Evolutionary conservation across 2,113 vertebrate species (phyloP).

Genomic region (Anser brachyrhynchus): DNA sequence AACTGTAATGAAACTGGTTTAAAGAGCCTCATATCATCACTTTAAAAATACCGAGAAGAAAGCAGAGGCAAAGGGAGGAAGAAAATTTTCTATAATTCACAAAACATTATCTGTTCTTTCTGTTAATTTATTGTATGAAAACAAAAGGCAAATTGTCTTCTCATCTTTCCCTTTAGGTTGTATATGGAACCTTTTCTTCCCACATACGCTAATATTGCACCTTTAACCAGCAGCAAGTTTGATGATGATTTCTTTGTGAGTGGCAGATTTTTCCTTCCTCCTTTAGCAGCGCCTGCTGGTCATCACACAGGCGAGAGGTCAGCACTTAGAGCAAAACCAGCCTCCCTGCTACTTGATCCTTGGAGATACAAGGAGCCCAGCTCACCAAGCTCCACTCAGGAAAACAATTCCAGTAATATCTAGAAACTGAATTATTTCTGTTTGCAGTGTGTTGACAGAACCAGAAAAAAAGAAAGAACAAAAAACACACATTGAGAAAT

Average conservation of each 20-base stretch:
- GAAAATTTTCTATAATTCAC: not conserved
- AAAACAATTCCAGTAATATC: not conserved
- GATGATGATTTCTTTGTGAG: not conserved
- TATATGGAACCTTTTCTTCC: not conserved
- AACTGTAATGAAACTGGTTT: conserved; percentile 25
- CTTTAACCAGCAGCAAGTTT: not conserved
- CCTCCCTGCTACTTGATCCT: not conserved
- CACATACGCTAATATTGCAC: not conserved
- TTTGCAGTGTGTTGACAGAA: not conserved
- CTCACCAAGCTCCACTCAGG: not conserved
- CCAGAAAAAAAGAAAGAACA: not conserved
- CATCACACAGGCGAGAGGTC: not conserved
- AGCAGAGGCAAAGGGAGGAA: not conserved
- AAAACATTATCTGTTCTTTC: not conserved
- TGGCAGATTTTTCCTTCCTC: not conserved
- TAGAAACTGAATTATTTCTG: accelerated
- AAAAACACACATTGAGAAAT: not conserved
- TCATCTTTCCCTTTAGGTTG: not conserved
- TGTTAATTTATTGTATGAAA: not conserved
- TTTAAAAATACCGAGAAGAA: not conserved
- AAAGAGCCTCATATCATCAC: not conserved
- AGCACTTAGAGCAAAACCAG: not conserved
- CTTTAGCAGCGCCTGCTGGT: not conserved
- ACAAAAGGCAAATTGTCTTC: not conserved
- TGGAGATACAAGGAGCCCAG: not conserved